These are phyloP conservation scores for Trichosurus vulpecula DNA, from an alignment of 2,797 vertebrate genomes.

Conservation along the genomic window DNA sequence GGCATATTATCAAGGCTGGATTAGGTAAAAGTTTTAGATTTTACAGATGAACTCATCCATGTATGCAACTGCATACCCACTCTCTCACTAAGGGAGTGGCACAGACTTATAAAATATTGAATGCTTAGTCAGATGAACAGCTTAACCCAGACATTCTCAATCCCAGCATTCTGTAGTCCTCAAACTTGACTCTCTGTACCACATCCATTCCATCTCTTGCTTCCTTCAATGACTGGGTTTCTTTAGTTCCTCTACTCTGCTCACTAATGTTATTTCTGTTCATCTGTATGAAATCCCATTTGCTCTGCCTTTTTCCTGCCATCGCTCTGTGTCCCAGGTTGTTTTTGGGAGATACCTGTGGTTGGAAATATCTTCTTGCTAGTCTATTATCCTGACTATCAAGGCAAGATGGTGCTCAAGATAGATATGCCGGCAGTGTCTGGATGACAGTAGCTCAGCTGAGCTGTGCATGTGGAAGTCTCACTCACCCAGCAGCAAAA, in stretches of 20 bases:
- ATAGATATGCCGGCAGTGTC: background rate
- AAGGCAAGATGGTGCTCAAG: background rate
- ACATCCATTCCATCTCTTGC: background rate
- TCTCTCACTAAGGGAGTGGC: background rate
- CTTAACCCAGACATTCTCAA: background rate
- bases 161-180: background rate
- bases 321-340: background rate
- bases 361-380: background rate
- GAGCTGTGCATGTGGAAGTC: background rate
- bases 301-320: background rate
- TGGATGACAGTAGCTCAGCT: background rate
- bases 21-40: background rate
- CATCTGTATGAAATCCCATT: background rate
- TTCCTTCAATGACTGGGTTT: background rate
- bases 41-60: background rate
- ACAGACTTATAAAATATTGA: background rate
- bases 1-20: background rate
- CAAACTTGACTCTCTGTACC: background rate
- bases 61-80: background rate
- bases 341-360: background rate
- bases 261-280: background rate
- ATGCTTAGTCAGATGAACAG: background rate
- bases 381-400: background rate
- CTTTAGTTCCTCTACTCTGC: background rate
- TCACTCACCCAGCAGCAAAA: background rate